Evolutionary conservation across 2,797 vertebrate species (phyloP).

Genomic region (Glyptemys insculpta): DNA sequence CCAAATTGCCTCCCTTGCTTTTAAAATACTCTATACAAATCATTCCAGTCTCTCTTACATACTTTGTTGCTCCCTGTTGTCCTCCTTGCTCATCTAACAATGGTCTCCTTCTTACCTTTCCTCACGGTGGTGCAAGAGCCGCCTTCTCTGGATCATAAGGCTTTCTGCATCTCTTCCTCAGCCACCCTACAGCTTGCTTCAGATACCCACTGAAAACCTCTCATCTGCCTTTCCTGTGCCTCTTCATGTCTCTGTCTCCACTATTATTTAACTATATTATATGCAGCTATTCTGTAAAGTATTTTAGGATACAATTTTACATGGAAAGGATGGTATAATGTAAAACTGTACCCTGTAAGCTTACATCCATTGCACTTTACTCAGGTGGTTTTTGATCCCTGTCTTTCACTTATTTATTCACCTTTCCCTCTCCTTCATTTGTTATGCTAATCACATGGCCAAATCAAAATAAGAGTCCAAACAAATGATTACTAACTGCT

Average conservation of each 20-base stretch:
- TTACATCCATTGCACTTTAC: fast-evolving
- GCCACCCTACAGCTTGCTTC: background rate
- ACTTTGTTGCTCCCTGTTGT: background rate
- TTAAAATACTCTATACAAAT: background rate
- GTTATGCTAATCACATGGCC: background rate
- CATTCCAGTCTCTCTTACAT: background rate
- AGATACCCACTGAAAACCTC: background rate
- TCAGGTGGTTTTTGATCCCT: background rate
- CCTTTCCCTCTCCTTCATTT: background rate
- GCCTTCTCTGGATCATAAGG: fast-evolving
- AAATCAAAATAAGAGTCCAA: background rate
- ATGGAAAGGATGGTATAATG: background rate
- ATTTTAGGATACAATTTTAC: background rate
- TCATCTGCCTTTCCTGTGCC: background rate
- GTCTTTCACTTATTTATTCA: background rate
- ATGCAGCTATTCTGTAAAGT: fast-evolving
- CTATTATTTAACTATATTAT: background rate
- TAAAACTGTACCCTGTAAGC: background rate
- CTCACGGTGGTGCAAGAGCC: background rate
- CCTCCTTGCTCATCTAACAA: background rate
- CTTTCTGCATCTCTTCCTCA: fast-evolving
- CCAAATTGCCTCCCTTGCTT: background rate
- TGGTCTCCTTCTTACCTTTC: background rate
- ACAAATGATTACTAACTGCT: background rate
- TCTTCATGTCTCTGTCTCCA: background rate